A percentile compares a stretch with the other conserved stretches of the same genome.
Evolutionary conservation across 2,888 invertebrate genomes (phyloP).

Genomic region (Dicyrtomina minuta): DNA sequence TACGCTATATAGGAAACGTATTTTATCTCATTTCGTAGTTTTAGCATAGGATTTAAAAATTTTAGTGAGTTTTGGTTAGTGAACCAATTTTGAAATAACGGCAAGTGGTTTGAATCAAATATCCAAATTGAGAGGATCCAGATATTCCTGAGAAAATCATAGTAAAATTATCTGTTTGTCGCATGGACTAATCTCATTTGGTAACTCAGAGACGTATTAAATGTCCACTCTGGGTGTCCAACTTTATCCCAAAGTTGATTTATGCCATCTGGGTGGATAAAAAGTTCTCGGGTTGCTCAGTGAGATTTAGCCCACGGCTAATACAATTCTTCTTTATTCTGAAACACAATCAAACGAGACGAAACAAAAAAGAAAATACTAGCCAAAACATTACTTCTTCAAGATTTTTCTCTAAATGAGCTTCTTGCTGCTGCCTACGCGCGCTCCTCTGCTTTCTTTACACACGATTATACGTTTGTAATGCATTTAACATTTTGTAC

Average conservation of each 20-base stretch:
- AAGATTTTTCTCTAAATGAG: slow-evolving; percentile 17
- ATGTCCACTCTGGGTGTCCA: slow-evolving; percentile 13
- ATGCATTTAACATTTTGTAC: no score
- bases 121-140: no score
- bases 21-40: no score
- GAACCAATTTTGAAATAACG: no score
- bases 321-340: slow-evolving; percentile 46
- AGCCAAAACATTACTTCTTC: not conserved
- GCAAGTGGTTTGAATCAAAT: no score
- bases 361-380: not conserved
- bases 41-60: no score
- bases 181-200: slow-evolving; percentile 89
- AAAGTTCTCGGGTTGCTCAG: slow-evolving; percentile 54
- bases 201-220: slow-evolving; percentile 85
- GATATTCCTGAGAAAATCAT: not conserved
- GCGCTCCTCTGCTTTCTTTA: no score
- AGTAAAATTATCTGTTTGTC: slow-evolving; percentile 39
- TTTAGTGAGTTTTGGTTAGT: no score
- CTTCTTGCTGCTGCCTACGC: slow-evolving; percentile 29
- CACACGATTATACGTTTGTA: no score
- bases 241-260: slow-evolving; percentile 24
- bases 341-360: slow-evolving; percentile 8
- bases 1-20: no score
- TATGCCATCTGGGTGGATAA: slow-evolving; percentile 13
- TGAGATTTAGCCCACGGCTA: slow-evolving; percentile 54